Conservation (phyloP, 1,140 invertebrate species). For the Trachymyrmex cornetzi region DNA sequence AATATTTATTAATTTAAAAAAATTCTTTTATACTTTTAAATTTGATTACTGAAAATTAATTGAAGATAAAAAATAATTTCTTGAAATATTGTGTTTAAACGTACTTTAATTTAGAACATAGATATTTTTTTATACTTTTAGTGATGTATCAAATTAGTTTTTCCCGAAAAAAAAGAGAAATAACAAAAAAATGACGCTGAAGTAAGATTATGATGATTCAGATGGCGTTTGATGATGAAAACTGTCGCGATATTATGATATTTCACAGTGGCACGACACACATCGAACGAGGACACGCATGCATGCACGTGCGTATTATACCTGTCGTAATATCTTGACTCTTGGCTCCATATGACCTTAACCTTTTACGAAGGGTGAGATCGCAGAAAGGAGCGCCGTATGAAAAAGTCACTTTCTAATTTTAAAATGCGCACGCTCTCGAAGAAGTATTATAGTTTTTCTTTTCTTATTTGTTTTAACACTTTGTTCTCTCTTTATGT, state of each 20-base stretch:
- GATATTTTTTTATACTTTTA: constrained; percentile 7
- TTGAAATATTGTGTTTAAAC: not conserved
- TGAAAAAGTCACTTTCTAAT: constrained; percentile 72
- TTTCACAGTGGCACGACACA: constrained; percentile 37
- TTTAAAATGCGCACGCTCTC: constrained; percentile 39
- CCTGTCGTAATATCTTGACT: constrained; percentile 73
- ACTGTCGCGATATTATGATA: not conserved
- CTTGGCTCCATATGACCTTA: constrained; percentile 79
- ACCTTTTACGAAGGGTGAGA: constrained; percentile 77
- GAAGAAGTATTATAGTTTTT: not conserved
- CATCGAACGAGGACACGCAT: constrained; percentile 20
- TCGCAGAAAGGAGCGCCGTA: constrained; percentile 48
- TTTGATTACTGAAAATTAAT: not conserved
- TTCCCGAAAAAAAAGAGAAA: not conserved
- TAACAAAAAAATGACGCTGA: too few relatives aligned
- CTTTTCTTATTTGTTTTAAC: not conserved
- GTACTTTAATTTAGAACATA: not conserved
- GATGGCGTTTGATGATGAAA: constrained; percentile 11
- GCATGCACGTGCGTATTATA: constrained; percentile 8
- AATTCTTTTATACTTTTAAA: not conserved
- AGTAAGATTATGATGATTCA: constrained; percentile 15
- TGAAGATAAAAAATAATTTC: constrained; percentile 1
- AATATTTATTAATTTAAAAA: not conserved
- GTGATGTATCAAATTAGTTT: not conserved
- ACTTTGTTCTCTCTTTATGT: constrained; percentile 63